Base-by-base conservation (phyloP, 2,797 vertebrate species). In the Girardinus metallicus region DNA sequence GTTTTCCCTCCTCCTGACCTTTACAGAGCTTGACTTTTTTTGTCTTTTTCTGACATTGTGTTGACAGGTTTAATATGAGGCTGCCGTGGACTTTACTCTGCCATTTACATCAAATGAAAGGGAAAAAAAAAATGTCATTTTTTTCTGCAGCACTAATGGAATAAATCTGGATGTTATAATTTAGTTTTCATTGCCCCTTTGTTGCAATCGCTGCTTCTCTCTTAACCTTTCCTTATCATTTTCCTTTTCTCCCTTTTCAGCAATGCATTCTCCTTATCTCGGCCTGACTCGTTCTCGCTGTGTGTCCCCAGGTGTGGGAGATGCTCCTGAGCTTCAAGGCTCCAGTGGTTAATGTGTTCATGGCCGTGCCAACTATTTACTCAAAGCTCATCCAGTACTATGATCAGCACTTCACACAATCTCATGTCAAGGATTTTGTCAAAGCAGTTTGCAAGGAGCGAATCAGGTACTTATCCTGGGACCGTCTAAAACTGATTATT, bases 351-450 rank as follows among this genome's bases (percentile, higher is more conserved):
- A 99, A 91, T 0, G 90, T 99, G 26, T 99, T 99, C 87, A 99
- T 99, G 98, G 98, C 98, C 0, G 98, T 99, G 84, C 98, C 98
- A 60, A 99, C 97, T 2, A 94, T 99, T 89, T 99, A 99, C 82
- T 96, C 95, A 76, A 98, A 97, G 92, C 93, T 99, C 88, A 97
- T 97, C 55, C 95, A 97, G 29, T 93, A 98, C 85, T 96, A 97
- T 0, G 94, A 97, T 21, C 81, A 94, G 77, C 96, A 97, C 82
- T 97, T 97, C 83, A 95, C 92, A 49, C 95, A 96, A 82, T 95
- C 96, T 0, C 95, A 85, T 0, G 97, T 97, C 83, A 97, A 91
- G 94, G 97, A 98, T 85, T 99, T 97, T 0, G 90, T 99, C 51
- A 96, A 39, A 89, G 97, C 97, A 0, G 85, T 95, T 43, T 99